These are phyloP conservation scores for Acanthochromis polyacanthus DNA, from an alignment of 2,113 vertebrate genomes.

Conservation along the genomic window DNA sequence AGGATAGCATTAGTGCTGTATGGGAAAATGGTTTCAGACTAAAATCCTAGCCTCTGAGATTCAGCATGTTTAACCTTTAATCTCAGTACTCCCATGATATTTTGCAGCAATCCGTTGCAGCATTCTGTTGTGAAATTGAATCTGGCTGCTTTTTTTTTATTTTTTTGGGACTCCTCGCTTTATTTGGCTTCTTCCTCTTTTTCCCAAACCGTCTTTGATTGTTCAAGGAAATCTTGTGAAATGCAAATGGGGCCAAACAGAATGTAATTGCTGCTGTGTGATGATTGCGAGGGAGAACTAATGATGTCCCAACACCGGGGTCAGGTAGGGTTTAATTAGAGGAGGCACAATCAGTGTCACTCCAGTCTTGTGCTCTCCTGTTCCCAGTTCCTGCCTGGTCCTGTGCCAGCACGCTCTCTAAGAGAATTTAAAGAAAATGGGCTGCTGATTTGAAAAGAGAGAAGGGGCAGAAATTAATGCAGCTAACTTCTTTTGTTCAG, in stretches of 20 bases:
- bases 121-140: constrained; percentile 46
- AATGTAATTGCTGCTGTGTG: constrained; percentile 93
- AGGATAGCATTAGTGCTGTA: constrained; percentile 37
- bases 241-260: constrained; percentile 91
- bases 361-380: constrained; percentile 85
- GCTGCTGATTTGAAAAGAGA: constrained; percentile 86
- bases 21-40: constrained; percentile 36
- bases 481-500: constrained; percentile 72
- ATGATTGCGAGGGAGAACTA: constrained; percentile 94
- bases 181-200: constrained; percentile 57
- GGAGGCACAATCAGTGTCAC: constrained; percentile 96
- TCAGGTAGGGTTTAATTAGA: constrained; percentile 98
- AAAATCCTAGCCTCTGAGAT: constrained; percentile 16
- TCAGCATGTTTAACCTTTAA: constrained; percentile 49
- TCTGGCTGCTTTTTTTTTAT: constrained; percentile 14
- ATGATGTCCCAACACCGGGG: constrained; percentile 96
- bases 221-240: constrained; percentile 86
- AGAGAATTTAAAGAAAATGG: constrained; percentile 88
- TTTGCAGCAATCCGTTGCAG: constrained; percentile 27
- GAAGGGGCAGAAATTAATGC: constrained; percentile 78
- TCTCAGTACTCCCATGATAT: constrained; percentile 32
- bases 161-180: constrained; percentile 36
- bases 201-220: constrained; percentile 73
- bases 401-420: constrained; percentile 88
- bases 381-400: constrained; percentile 84